These are phyloP conservation scores for Diadophis punctatus DNA, from an alignment of 2,113 vertebrate genomes.

Conservation along the genomic window DNA sequence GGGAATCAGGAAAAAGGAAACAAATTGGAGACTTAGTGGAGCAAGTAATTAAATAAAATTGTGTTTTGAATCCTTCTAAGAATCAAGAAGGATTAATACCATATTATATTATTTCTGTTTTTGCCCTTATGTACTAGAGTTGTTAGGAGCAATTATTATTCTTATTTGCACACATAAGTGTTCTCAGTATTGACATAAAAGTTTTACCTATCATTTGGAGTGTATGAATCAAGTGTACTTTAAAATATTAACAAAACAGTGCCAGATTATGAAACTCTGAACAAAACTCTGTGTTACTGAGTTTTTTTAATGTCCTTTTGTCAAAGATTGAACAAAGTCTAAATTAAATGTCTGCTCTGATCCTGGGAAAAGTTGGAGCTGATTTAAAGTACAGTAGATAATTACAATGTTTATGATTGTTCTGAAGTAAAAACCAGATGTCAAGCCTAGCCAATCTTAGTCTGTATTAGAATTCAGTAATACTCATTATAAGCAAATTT, in stretches of 20 bases:
- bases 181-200: neutral
- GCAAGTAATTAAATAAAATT: neutral
- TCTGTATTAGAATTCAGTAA: neutral
- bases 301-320: neutral
- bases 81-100: neutral
- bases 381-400: neutral
- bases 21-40: neutral
- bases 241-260: neutral
- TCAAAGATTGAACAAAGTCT: neutral
- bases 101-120: neutral
- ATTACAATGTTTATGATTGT: neutral
- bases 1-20: neutral
- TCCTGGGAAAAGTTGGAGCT: neutral
- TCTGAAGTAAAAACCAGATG: neutral
- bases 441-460: neutral
- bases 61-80: neutral
- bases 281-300: neutral
- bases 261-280: neutral
- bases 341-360: neutral
- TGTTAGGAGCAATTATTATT: neutral
- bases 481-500: neutral
- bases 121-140: neutral
- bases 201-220: neutral
- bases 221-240: neutral
- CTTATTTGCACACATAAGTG: neutral